These are phyloP conservation scores for Patagioenas fasciata DNA, from an alignment of 2,113 vertebrate genomes.

Conservation along the genomic window DNA sequence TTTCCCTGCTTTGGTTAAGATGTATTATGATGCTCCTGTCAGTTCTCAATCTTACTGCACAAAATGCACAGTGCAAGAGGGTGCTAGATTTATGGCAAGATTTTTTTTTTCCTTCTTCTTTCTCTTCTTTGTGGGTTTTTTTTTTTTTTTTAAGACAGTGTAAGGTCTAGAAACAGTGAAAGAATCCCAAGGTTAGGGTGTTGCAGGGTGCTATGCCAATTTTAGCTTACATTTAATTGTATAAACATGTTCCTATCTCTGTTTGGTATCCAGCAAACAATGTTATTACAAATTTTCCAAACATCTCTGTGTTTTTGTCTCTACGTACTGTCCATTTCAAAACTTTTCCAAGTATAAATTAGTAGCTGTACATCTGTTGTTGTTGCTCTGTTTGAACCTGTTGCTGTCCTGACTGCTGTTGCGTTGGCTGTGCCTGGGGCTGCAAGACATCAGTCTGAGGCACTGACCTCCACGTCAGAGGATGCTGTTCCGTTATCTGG, in stretches of 20 bases:
- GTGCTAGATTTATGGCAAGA: background rate
- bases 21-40: background rate
- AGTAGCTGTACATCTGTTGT: slow-evolving; percentile 95
- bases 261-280: slow-evolving; percentile 73
- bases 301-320: background rate
- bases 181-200: background rate
- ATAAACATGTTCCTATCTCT: background rate
- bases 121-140: background rate
- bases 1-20: background rate
- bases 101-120: background rate
- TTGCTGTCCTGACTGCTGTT: slow-evolving; percentile 67
- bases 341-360: slow-evolving; percentile 22
- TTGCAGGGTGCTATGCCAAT: background rate
- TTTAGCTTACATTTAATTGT: background rate
- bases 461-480: slow-evolving; percentile 89
- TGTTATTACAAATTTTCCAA: background rate
- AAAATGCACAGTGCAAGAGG: background rate
- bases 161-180: background rate
- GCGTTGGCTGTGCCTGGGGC: slow-evolving; percentile 60
- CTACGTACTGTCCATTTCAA: background rate
- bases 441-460: slow-evolving; percentile 75
- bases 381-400: slow-evolving; percentile 76
- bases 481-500: slow-evolving; percentile 83
- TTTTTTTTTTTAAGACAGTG: background rate
- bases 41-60: background rate